A percentile compares a stretch with the other conserved stretches of the same genome.
Evolutionary conservation across 2,797 vertebrate species (phyloP).

Genomic region (Gallinago nigripennis): DNA sequence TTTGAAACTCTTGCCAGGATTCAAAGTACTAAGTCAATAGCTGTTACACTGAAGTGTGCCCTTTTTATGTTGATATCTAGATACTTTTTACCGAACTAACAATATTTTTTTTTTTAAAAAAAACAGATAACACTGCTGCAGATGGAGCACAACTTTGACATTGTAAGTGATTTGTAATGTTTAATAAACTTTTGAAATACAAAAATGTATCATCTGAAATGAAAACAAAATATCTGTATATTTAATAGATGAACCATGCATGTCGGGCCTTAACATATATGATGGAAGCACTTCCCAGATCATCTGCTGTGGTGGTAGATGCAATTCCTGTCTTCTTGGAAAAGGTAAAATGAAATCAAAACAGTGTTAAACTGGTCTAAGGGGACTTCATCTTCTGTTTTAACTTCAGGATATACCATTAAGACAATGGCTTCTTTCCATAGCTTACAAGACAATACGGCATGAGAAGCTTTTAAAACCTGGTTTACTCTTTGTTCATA

Average conservation of each 20-base stretch:
- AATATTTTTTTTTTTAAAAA: conserved; percentile 1
- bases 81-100: not conserved
- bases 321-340: conserved; percentile 99
- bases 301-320: conserved; percentile 98
- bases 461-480: not conserved
- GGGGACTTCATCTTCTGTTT: not conserved
- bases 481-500: not conserved
- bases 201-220: not conserved
- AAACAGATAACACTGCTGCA: conserved; percentile 95
- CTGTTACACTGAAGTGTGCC: not conserved
- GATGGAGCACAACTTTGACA: conserved; percentile 99
- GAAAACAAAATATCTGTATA: not conserved
- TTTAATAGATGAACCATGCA: conserved; percentile 95
- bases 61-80: not conserved
- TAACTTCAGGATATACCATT: not conserved
- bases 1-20: not conserved
- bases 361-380: not conserved
- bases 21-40: not conserved
- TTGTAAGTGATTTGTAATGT: conserved; percentile 85
- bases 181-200: not conserved
- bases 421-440: not conserved
- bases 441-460: not conserved
- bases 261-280: conserved; percentile 99
- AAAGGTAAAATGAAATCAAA: conserved; percentile 83
- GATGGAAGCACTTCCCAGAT: conserved; percentile 99